A percentile compares a stretch with the other conserved stretches of the same genome.
Conservation (phyloP, 2,797 vertebrate species). For the Lepidocolaptes lacrymiger region DNA sequence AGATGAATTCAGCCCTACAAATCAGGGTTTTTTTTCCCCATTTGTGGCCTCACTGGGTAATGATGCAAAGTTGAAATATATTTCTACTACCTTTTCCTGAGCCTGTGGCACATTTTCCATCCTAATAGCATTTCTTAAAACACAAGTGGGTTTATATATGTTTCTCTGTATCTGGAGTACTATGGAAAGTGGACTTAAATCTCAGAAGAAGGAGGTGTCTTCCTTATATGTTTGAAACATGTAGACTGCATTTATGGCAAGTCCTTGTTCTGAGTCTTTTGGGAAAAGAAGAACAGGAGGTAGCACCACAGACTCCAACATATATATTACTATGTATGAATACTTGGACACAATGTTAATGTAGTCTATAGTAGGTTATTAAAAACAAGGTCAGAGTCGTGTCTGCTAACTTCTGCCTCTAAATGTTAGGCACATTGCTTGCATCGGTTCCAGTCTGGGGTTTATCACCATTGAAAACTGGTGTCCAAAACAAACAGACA, state of each 20-base stretch:
- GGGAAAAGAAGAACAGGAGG: not conserved
- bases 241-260: not conserved
- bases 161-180: not conserved
- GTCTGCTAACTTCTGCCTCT: not conserved
- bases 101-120: not conserved
- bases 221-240: not conserved
- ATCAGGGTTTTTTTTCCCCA: rapidly evolving
- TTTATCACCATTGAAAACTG: not conserved
- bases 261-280: not conserved
- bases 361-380: not conserved
- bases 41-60: not conserved
- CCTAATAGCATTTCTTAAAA: not conserved
- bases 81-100: not conserved
- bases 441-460: not conserved
- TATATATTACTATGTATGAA: not conserved
- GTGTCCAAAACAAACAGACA: not conserved
- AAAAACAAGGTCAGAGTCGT: not conserved
- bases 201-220: not conserved
- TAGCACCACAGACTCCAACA: not conserved
- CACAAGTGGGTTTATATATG: not conserved
- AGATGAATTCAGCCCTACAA: not conserved
- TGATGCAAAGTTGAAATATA: not conserved
- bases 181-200: not conserved
- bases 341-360: not conserved
- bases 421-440: not conserved